These are phyloP conservation scores for Xenopus laevis DNA, from an alignment of 2,113 vertebrate genomes.

Conservation along the genomic window DNA sequence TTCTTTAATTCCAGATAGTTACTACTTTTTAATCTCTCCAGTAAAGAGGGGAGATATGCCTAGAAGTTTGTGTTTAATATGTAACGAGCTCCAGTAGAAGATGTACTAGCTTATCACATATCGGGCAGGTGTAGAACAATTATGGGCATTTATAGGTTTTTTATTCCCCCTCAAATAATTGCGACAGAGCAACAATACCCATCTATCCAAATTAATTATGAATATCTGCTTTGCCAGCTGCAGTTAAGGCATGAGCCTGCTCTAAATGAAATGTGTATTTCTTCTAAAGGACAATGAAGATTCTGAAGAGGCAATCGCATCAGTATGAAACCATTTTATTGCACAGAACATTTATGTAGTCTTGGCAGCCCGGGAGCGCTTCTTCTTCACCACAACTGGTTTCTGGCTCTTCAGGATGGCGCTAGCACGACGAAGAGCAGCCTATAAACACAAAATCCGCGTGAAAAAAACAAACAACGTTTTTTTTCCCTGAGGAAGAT, in stretches of 20 bases:
- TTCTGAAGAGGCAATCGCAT: not conserved
- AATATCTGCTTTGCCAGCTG: not conserved
- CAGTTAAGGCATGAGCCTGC: not conserved
- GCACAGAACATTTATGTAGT: conserved; percentile 60
- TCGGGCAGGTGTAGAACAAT: not conserved
- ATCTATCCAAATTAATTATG: not conserved
- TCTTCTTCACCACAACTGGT: conserved; percentile 87
- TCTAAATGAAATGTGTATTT: not conserved
- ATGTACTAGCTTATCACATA: not conserved
- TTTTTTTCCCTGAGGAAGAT: too few species aligned
- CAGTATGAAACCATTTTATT: conserved; percentile 15
- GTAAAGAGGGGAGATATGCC: not conserved
- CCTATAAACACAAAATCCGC: conserved; percentile 52
- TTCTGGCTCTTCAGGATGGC: conserved; percentile 90
- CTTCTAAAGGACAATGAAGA: not conserved
- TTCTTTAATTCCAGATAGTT: not conserved
- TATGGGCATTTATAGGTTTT: not conserved
- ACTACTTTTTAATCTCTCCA: not conserved
- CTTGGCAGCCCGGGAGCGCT: conserved; percentile 78
- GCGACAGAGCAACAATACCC: not conserved
- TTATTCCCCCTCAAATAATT: not conserved
- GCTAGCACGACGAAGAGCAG: conserved; percentile 81
- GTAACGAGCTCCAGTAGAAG: not conserved
- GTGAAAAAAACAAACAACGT: too few species aligned
- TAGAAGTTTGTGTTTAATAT: not conserved